Evolutionary conservation across 2,113 vertebrate genomes (phyloP).

Genomic region (Platichthys stellatus): DNA sequence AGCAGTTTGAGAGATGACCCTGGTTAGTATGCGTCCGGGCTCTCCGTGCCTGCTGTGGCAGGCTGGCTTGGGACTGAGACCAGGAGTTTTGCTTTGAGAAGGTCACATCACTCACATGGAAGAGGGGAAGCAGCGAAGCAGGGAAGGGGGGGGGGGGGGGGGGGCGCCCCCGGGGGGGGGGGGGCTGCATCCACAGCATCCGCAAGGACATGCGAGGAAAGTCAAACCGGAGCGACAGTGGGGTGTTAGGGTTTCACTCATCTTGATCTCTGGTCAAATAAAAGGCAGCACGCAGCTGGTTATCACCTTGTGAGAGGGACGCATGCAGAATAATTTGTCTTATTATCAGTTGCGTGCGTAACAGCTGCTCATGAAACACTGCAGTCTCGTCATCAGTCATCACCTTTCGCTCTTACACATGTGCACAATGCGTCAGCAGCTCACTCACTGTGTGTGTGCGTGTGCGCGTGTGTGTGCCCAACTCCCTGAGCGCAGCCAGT

Average conservation of each 20-base stretch:
- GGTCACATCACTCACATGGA: slow-evolving; percentile 62
- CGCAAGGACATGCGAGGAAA: slow-evolving; percentile 55
- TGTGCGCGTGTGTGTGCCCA: neutral
- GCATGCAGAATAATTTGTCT: neutral
- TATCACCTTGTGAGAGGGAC: neutral
- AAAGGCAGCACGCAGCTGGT: slow-evolving; percentile 1
- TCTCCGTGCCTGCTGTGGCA: slow-evolving; percentile 45
- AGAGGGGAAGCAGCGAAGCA: slow-evolving; percentile 22
- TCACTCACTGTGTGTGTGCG: slow-evolving; percentile 1
- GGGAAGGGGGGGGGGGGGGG: neutral
- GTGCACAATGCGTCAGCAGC: slow-evolving; percentile 51
- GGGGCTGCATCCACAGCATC: slow-evolving; percentile 22
- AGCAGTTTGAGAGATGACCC: slow-evolving; percentile 39
- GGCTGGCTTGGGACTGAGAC: slow-evolving; percentile 55
- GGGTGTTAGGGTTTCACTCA: slow-evolving; percentile 20
- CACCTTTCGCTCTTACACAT: slow-evolving; percentile 37
- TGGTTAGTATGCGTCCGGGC: slow-evolving; percentile 57
- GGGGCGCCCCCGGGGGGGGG: neutral
- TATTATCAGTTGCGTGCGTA: neutral
- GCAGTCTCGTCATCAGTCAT: slow-evolving; percentile 39
- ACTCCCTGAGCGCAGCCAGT: slow-evolving; percentile 3
- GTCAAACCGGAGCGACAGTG: slow-evolving; percentile 12
- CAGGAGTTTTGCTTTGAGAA: slow-evolving; percentile 60
- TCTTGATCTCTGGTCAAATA: slow-evolving; percentile 21
- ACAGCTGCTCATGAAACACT: slow-evolving; percentile 9